Base-by-base conservation (phyloP, 1,140 invertebrate species). In the Diachasma alloeum region DNA sequence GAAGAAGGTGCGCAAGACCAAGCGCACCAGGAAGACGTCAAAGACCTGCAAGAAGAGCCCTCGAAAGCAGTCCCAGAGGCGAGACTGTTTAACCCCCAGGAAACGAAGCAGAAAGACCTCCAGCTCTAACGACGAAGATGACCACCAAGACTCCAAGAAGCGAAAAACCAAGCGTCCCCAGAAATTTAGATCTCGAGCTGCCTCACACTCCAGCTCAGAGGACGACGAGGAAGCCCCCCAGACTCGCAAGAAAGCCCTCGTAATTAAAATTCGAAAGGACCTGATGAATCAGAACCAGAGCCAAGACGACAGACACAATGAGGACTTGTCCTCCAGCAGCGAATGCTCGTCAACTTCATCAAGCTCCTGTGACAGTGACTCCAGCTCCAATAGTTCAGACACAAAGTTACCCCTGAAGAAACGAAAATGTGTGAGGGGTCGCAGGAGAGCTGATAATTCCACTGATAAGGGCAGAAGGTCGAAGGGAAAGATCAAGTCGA, bases 401-500 rank as follows among this genome's bases (percentile, higher is more conserved):
- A 37, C 36, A 39, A 69, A 37, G 5, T 69, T 63, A 19, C 59
- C 59, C 4, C 24, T 63, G 59, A 63, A 63, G 44, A 46, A 72
- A 22, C 44, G 37, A 22, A 72, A 48, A 10, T 22, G 19, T 24
- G 42, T 10, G 4, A 22, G 44, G 13, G 11, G 3, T 31, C 39
- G 44, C 8, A 72, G 42, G 44, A 44, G 44, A n/a, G 59, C 13
- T 36, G 44, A 26, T 36, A 31, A 59, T 37, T 31, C 22, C 9
- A 15, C 3, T 6, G 53, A 72, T 10, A 17, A 19, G 15, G 46
- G 19, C 46, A 24, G n/a, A 17, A 44, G 46, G 22, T 24, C 44
- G 24, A 72, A 22, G 15, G n/a, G 22, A 59, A 72, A 72, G 53
- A 9, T 72, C 4, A 56, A 72, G 36, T 72, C 71, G 31, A 72